Percentiles rank a stretch among this genome's conserved stretches.
These are phyloP conservation scores for Streptopelia turtur DNA, from an alignment of 2,797 vertebrate genomes.

Conservation along the genomic window DNA sequence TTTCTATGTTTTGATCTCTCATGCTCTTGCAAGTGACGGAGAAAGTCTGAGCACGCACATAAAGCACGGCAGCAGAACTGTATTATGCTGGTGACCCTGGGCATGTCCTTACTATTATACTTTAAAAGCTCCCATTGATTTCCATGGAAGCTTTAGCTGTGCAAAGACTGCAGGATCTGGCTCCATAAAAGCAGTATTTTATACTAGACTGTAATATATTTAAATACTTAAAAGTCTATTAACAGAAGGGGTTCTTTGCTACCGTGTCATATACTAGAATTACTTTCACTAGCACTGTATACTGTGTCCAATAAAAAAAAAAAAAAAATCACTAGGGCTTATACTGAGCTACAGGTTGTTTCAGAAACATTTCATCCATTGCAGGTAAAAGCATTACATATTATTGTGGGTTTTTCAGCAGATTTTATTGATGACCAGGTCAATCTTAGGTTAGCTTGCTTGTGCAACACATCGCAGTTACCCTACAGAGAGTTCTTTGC, in stretches of 20 bases:
- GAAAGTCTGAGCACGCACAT: neutral
- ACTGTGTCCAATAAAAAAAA: neutral
- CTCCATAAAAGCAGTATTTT: slow-evolving; percentile 43
- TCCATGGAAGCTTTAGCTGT: neutral
- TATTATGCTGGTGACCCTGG: neutral
- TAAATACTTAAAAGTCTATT: neutral
- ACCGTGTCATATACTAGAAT: neutral
- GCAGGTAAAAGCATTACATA: neutral
- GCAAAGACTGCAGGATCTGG: slow-evolving; percentile 47
- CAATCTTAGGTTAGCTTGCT: slow-evolving; percentile 41
- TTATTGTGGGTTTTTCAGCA: neutral
- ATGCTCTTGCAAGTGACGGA: neutral
- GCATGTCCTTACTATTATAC: neutral
- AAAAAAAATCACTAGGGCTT: neutral
- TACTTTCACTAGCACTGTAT: neutral
- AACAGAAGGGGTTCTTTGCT: neutral
- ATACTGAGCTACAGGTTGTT: neutral
- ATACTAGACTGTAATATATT: slow-evolving; percentile 17
- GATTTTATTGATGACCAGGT: neutral
- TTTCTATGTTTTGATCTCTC: neutral
- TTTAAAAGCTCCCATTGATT: neutral
- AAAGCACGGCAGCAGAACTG: neutral
- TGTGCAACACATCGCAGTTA: slow-evolving; percentile 69
- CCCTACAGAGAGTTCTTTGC: slow-evolving; percentile 74
- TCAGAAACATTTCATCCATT: neutral